Evolutionary conservation across 2,797 vertebrate genomes (phyloP), one percentile per base, ranked within the genome.

Genomic region (Spondyliosoma cantharus): DNA sequence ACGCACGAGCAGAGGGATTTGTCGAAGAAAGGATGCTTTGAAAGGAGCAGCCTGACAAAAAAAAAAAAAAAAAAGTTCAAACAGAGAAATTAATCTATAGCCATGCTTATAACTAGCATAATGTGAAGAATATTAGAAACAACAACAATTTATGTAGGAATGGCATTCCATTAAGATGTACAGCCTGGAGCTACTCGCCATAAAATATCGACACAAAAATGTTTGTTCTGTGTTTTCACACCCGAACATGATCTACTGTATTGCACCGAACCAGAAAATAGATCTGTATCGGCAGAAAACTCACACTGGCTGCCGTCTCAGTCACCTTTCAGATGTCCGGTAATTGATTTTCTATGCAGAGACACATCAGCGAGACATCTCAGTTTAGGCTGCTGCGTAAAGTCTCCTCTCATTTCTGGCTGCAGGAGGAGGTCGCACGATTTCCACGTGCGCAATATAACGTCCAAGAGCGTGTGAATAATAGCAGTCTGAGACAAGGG

Each of bases 331-430:
- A 1, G 76, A 54, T 67, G 73, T 58, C 62, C 14, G 3, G 37
- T 80, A 76, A 87, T 64, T 82, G 81, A 85, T 86, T 79, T 67
- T 76, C 77, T 29, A 50, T 27, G 63, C 45, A 46, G 67, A 52
- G 22, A 65, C 53, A 8, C 52, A 64, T 83, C 69, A 37, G 54
- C 52, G 27, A 67, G 65, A 78, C 70, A 64, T 78, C 73, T 80
- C 46, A 61, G 50, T 79, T 74, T 42, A 78, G 65, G 52, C 43
- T n/a, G 60, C 61, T 19, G 69, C 3, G 17, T 20, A 32, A 54
- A 71, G 45, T 43, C 52, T 19, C 42, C 13, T 50, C 48, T 73
- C 4, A 22, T 74, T 63, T 32, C 56, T 57, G n/a, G 5, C 13
- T 50, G 37, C 3, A 2, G 43, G 25, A 57, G 49, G 61, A 13